Conservation (phyloP, 2,797 vertebrate species). For the Centroberyx gerrardi region DNA sequence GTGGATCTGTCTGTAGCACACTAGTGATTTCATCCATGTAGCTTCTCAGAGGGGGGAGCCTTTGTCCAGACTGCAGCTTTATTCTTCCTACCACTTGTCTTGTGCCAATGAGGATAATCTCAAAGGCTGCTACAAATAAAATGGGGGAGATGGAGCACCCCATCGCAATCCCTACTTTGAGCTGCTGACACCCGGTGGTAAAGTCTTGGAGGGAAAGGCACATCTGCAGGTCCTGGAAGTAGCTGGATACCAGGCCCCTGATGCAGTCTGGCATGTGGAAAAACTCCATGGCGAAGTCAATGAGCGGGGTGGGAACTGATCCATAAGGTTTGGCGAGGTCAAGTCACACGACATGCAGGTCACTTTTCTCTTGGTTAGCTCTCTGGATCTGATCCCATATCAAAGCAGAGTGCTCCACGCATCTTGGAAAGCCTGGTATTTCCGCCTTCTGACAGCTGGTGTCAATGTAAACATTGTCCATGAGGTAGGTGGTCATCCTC, state of each 20-base stretch:
- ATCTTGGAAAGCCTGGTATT: background rate
- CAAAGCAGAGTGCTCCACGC: background rate
- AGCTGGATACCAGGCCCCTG: slow-evolving; percentile 6
- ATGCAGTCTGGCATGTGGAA: slow-evolving; percentile 16
- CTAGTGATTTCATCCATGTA: slow-evolving; percentile 23
- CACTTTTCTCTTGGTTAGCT: background rate
- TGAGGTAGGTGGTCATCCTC: background rate
- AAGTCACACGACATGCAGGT: background rate
- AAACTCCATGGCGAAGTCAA: slow-evolving; percentile 1
- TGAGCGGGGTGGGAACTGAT: slow-evolving; percentile 28
- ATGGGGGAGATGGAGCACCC: slow-evolving; percentile 27
- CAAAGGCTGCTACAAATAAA: too few species aligned
- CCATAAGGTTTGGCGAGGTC: slow-evolving; percentile 19
- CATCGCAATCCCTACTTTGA: slow-evolving; percentile 35
- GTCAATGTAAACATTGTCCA: background rate
- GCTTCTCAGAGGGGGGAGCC: background rate
- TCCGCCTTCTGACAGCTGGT: background rate
- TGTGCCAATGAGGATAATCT: slow-evolving; percentile 12
- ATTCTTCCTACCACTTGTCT: slow-evolving; percentile 12
- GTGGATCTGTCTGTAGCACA: slow-evolving; percentile 4
- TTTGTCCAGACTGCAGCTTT: background rate
- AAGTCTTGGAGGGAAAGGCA: slow-evolving; percentile 27
- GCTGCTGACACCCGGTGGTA: slow-evolving; percentile 35
- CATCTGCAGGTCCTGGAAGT: slow-evolving; percentile 32
- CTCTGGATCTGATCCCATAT: slow-evolving; percentile 27